Evolutionary conservation across 2,113 vertebrate species (phyloP).

Genomic region (Microcebus lehilahytsara): DNA sequence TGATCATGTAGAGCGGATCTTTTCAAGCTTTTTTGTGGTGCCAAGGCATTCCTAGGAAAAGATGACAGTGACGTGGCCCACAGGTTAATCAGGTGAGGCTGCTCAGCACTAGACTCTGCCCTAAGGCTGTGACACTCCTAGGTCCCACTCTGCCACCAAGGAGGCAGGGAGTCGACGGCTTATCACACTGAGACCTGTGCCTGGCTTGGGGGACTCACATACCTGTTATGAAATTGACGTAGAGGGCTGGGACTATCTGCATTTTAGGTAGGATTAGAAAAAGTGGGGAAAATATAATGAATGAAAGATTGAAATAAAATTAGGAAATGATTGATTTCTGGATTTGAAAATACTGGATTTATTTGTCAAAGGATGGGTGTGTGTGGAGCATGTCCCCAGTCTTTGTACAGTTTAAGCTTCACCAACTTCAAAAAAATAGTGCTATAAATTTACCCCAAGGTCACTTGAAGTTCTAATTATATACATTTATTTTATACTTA

Average conservation of each 20-base stretch:
- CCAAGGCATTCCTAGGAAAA: background rate
- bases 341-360: background rate
- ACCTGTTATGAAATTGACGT: background rate
- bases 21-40: background rate
- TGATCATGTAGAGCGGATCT: background rate
- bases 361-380: background rate
- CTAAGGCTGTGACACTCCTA: background rate
- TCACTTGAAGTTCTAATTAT: too few relatives aligned
- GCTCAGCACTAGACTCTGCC: background rate
- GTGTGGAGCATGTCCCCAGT: background rate
- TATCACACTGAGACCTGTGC: too few relatives aligned
- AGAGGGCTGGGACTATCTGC: background rate
- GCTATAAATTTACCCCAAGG: too few relatives aligned
- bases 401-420: background rate
- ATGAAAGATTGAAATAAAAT: too few relatives aligned
- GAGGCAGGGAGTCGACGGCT: background rate
- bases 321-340: too few relatives aligned
- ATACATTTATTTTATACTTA: too few relatives aligned
- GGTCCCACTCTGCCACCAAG: background rate
- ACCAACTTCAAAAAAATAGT: too few relatives aligned
- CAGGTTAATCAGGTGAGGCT: background rate
- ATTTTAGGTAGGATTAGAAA: background rate
- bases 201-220: background rate
- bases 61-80: background rate
- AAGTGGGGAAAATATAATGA: too few relatives aligned